Evolutionary conservation across 1,140 invertebrate genomes (phyloP), one percentile per base, ranked within the genome.

Genomic region (Formica exsecta): DNA sequence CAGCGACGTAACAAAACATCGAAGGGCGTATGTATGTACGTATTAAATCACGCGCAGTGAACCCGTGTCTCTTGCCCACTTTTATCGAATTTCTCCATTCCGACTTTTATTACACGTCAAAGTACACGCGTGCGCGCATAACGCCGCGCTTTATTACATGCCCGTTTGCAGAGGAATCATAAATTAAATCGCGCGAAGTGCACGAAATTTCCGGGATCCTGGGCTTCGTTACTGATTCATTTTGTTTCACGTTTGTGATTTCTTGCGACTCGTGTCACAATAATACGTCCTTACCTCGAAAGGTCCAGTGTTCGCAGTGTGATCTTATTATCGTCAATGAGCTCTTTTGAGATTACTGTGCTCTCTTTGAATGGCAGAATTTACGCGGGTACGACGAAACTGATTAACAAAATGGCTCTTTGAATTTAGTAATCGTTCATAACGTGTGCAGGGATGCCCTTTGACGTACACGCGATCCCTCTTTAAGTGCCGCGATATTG

Each of bases 361-460:
- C 3, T 51, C 44, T 36, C 41, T 19, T 85, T 54, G 48, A 59
- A 57, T 29, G 36, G 25, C 36, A 68, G 29, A 76, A 76, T 62
- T 81, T 19, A 62, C 41, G 38, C 13, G n/a, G 11, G 2, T 8
- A 65, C 25, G 38, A 36, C 32, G 54, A 73, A 73, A 61, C 51
- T 41, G 68, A 85, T 85, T 75, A 85, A 59, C 86, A 54, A 88
- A 88, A 59, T 71, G 83, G 48, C 73, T 54, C 57, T 73, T 61
- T 73, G 57, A 89, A 76, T 85, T 62, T 44, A 36, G 51, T 81
- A 81, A 81, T 81, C 51, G 19, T 36, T 32, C 66, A 59, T 57
- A 81, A 61, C 59, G 36, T 44, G 9, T 51, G 44, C 13, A 19
- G 57, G 54, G 77, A 19, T 44, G 51, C 19, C 54, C 79, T 81